Conservation (phyloP, 2,888 invertebrate genomes). For the Tupiocoris notatus region DNA sequence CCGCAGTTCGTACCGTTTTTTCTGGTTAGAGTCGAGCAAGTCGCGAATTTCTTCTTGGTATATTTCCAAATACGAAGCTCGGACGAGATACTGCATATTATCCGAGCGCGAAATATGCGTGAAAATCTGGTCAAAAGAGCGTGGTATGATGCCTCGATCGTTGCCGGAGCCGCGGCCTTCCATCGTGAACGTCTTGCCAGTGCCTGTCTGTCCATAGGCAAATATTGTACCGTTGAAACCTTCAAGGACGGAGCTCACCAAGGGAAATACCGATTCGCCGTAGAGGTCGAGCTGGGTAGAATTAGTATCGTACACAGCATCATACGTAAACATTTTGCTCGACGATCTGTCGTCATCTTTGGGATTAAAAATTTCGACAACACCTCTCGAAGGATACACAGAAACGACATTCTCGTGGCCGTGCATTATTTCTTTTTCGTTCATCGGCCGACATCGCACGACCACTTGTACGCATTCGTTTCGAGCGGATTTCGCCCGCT, state of each 20-base stretch:
- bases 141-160: slow-evolving; percentile 85
- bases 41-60: slow-evolving; percentile 73
- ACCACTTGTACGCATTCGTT: slow-evolving; percentile 70
- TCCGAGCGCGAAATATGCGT: slow-evolving; percentile 86
- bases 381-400: slow-evolving; percentile 81
- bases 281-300: slow-evolving; percentile 90
- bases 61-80: slow-evolving; percentile 95
- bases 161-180: slow-evolving; percentile 58
- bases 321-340: slow-evolving; percentile 91
- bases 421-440: slow-evolving; percentile 75
- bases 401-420: slow-evolving; percentile 72
- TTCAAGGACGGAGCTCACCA: slow-evolving; percentile 92
- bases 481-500: slow-evolving; percentile 37
- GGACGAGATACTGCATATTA: slow-evolving; percentile 92
- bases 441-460: slow-evolving; percentile 94
- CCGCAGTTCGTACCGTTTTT: slow-evolving; percentile 68
- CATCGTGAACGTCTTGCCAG: slow-evolving; percentile 76
- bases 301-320: slow-evolving; percentile 91
- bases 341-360: slow-evolving; percentile 66
- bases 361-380: slow-evolving; percentile 86
- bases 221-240: slow-evolving; percentile 99
- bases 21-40: slow-evolving; percentile 69
- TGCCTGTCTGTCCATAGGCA: slow-evolving; percentile 99
- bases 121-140: slow-evolving; percentile 97
- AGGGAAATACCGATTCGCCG: slow-evolving; percentile 91